Base-by-base conservation (phyloP, 1,140 invertebrate genomes). In the Hydropsyche tenuis region DNA sequence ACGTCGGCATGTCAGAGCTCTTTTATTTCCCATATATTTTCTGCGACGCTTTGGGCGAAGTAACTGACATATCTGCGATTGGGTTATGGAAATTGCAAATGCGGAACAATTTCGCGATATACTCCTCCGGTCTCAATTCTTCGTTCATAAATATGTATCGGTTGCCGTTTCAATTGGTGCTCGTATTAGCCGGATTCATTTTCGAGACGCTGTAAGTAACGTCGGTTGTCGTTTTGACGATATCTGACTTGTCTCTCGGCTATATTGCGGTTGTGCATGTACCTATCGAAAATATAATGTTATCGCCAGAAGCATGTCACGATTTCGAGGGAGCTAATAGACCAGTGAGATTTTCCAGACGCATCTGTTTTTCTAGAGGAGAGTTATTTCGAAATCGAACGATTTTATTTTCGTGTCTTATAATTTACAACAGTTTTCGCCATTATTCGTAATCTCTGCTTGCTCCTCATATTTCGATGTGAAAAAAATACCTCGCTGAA, bases 21-120 rank as follows among this genome's bases (percentile, higher is more conserved):
- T 30, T 69, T 51, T 69, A 69, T 69, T 69, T 69, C 45, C 37
- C 46, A 18, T 37, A 27, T 53, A 53, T 69, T 53, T 48, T 42
- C 66, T 18, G 23, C 27, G 27, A 45, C 46, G 66, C n/a, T 23
- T 27, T 22, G 16, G 43, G 23, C 20, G 22, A 23, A 69, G 43
- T 51, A 69, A 69, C 66, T 69, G 66, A 69, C 66, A 30, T 69
- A 69, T 51, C 66, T 51, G 45, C 45, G 66, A 69, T 69, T 69
- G 46, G 66, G 66, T 69, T 69, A 69, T 69, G 66, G 66, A 69
- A 69, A 69, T 69, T 69, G 18, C 11, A 69, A 51, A 69, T 45
- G 66, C 37, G 45, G 7, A 66, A 53, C 46, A 37, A 42, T 42
- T 69, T 27, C 45, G 37, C 9, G 30, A 37, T 37, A 37, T 3